Base-by-base conservation (phyloP, 2,797 vertebrate genomes). In the Echeneis naucrates region DNA sequence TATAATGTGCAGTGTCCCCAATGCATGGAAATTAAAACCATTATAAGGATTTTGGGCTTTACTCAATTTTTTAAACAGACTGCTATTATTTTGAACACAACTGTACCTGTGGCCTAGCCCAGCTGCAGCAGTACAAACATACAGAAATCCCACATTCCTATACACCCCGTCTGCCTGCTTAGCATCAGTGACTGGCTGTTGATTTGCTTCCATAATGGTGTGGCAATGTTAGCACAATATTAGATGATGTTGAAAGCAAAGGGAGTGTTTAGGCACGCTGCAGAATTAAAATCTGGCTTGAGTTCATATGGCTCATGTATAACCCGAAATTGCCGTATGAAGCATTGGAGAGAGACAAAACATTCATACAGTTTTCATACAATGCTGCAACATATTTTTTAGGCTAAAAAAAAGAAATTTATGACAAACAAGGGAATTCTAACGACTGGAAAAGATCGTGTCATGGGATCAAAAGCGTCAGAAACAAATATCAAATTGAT, bases 101-200 rank as follows among this genome's bases (percentile, higher is more conserved):
- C n/a, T n/a, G n/a, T n/a, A 87, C 81, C 85, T 90, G 87, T 30
- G 85, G 86, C 81, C 68, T 4, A 68, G 68, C 75, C 79, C 80
- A 80, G 80, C 87, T 88, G 78, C 83, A 65, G 70, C 67, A 88
- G 66, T 65, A 79, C 88, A 88, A 90, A 90, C 85, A 90, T 58
- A 82, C 75, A 75, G 67, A 74, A 64, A 75, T 54, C 57, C 81
- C 33, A 47, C 83, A 87, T 89, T 89, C 86, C 86, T 79, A 23
- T 68, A n/a, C 68, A 73, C 68, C 61, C 74, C 47, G 83, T 68
- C 88, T 90, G 88, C 76, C 88, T 90, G 88, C 76, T 88, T 69
- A 87, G 68, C 77, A 68, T 89, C 89, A 90, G 65, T 52, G 61
- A 35, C 68, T 47, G 81, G 72, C 70, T 59, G 55, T 37, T 61